Percentiles rank a stretch among this genome's conserved stretches.
These are phyloP conservation scores for Cotesia glomerata DNA, from an alignment of 1,140 invertebrate species.

Conservation along the genomic window DNA sequence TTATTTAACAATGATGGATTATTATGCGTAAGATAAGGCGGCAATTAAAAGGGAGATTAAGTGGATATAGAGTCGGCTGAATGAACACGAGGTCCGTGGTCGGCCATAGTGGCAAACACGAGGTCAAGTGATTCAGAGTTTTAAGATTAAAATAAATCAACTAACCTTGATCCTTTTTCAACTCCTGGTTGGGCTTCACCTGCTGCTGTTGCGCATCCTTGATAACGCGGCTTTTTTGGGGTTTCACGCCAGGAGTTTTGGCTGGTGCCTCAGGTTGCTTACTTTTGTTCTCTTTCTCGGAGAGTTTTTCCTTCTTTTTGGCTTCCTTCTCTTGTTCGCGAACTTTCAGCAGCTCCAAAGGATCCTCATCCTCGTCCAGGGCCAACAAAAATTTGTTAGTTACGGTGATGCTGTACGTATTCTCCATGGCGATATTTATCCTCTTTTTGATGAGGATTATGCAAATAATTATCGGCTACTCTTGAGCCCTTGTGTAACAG, in stretches of 20 bases:
- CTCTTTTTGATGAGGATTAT: conserved; percentile 57
- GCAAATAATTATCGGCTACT: conserved; percentile 61
- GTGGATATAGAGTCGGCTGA: neutral
- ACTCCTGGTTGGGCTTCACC: conserved; percentile 55
- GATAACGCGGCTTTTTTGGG: conserved; percentile 67
- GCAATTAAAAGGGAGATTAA: neutral
- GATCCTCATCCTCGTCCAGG: conserved; percentile 87
- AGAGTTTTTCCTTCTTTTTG: conserved; percentile 82
- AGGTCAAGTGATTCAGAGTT: conserved; percentile 18
- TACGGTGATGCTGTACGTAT: conserved; percentile 89
- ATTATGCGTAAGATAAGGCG: neutral
- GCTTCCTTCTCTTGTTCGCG: conserved; percentile 80
- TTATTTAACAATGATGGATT: neutral
- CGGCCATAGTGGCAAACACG: conserved; percentile 14
- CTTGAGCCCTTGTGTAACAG: conserved; percentile 61
- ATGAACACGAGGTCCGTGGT: conserved; percentile 41
- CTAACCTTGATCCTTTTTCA: conserved; percentile 74
- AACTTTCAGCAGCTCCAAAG: conserved; percentile 83
- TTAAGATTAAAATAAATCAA: conserved; percentile 33
- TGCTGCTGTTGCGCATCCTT: conserved; percentile 74
- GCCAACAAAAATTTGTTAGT: conserved; percentile 92
- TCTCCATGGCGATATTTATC: conserved; percentile 75
- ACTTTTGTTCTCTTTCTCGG: conserved; percentile 86
- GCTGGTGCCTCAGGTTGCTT: conserved; percentile 67
- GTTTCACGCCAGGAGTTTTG: conserved; percentile 58